Base-by-base conservation (phyloP, 2,888 invertebrate genomes). In the Argynnis bischoffii region DNA sequence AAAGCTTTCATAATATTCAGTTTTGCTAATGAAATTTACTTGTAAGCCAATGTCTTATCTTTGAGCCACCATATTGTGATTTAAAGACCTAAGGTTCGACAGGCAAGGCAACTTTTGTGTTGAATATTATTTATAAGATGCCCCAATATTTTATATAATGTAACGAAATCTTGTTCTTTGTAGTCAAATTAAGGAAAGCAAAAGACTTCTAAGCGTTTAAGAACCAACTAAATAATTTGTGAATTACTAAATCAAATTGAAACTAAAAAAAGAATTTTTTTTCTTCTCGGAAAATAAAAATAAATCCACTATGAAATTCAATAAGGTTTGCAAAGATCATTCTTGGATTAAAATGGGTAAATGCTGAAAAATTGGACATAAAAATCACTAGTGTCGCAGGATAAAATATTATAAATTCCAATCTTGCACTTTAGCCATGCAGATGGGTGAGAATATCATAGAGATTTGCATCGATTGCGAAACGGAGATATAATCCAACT, bases 401-500 rank as follows among this genome's bases (percentile, higher is more conserved):
- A 48, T 41, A 8, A 82, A 81, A 80, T 78, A 86, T 89, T 87
- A 87, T 80, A 86, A 87, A 89, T 85, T 89, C 86, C 83, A 82
- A 87, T 86, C 81, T 86, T 83, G 86, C 88, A 85, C 84, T 87
- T 85, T 79, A 75, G 75, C 81, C 85, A 82, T 85, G 86, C 85
- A 88, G 86, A 88, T 87, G 81, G 83, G 80, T 80, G 74, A 75
- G 77, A 78, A 85, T 86, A 88, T 84, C 81, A 78, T 84, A 54
- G 59, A 84, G 83, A 86, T 88, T 86, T 86, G 88, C 88, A 87
- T 87, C 84, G 78, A 81, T 81, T 81, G 84, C 86, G 81, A 85
- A 87, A 86, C 82, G 83, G 83, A 87, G 81, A 87, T 89, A 88
- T 87, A 87, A 88, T 87, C 85, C 77, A 74, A 79, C 87, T 85